Evolutionary conservation across 2,113 vertebrate genomes (phyloP).

Genomic region (Alethe diademata): DNA sequence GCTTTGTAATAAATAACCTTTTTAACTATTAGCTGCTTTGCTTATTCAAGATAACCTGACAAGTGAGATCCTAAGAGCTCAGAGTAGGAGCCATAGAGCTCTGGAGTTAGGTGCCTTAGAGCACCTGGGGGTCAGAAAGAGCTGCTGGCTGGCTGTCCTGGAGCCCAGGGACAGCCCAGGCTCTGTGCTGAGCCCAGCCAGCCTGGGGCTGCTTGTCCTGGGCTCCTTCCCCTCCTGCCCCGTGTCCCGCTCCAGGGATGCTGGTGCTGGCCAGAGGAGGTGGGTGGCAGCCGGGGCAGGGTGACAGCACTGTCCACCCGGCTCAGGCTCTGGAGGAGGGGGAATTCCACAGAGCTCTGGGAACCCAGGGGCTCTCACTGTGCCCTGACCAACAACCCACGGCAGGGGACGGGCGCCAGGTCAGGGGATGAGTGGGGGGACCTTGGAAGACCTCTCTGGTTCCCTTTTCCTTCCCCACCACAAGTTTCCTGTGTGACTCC

Average conservation of each 20-base stretch:
- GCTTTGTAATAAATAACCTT: too few relatives aligned
- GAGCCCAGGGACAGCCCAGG: neutral
- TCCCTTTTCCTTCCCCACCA: neutral
- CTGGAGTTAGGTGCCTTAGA: too few relatives aligned
- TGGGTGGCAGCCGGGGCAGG: accelerated
- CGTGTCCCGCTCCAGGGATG: accelerated
- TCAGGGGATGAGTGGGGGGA: neutral
- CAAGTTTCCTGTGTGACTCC: neutral
- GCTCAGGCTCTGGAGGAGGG: neutral
- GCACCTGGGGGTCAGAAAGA: too few relatives aligned
- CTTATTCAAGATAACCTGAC: too few relatives aligned
- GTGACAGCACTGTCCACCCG: neutral
- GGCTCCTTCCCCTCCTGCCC: neutral
- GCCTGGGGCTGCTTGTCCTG: too few relatives aligned
- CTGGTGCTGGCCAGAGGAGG: neutral
- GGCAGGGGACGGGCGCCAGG: accelerated
- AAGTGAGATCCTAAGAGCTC: too few relatives aligned
- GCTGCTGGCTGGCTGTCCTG: neutral
- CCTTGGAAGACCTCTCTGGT: neutral
- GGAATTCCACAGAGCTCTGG: neutral
- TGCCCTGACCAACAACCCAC: neutral
- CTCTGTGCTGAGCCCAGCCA: neutral
- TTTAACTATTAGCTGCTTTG: too few relatives aligned
- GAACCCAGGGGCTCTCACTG: neutral
- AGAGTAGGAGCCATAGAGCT: too few relatives aligned